Evolutionary conservation across 2,113 vertebrate genomes (phyloP).

Genomic region (Xenopus borealis): DNA sequence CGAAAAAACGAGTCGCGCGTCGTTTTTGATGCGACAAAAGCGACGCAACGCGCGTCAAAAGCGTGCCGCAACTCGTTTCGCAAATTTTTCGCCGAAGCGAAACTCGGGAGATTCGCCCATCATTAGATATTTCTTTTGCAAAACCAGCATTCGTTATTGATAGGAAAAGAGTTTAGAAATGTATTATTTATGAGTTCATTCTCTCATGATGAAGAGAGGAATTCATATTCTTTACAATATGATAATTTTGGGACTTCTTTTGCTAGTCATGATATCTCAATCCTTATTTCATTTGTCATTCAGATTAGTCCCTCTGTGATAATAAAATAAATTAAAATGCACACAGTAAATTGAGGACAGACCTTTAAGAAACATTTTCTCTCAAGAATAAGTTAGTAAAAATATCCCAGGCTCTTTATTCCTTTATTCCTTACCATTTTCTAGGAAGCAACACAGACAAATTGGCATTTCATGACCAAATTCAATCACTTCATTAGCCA

Average conservation of each 20-base stretch:
- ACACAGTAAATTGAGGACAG: conserved; percentile 48
- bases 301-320: conserved; percentile 45
- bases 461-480: conserved; percentile 62
- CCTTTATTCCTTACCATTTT: conserved; percentile 53
- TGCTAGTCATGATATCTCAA: conserved; percentile 33
- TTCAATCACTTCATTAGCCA: conserved; percentile 62
- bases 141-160: background rate
- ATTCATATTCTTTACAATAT: background rate
- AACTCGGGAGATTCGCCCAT: too few species aligned
- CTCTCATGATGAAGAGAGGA: background rate
- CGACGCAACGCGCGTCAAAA: too few species aligned
- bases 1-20: too few species aligned
- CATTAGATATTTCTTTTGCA: too few species aligned
- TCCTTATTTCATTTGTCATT: conserved; percentile 48
- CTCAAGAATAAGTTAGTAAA: conserved; percentile 56
- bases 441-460: conserved; percentile 57
- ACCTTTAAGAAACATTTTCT: conserved; percentile 48
- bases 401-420: conserved; percentile 45
- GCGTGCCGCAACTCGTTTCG: too few species aligned
- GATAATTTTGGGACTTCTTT: conserved; percentile 9
- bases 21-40: too few species aligned
- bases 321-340: conserved; percentile 37
- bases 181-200: background rate
- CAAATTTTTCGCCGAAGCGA: too few species aligned
- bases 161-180: background rate